These are phyloP conservation scores for Chelmon rostratus DNA, from an alignment of 2,797 vertebrate species.

Conservation along the genomic window DNA sequence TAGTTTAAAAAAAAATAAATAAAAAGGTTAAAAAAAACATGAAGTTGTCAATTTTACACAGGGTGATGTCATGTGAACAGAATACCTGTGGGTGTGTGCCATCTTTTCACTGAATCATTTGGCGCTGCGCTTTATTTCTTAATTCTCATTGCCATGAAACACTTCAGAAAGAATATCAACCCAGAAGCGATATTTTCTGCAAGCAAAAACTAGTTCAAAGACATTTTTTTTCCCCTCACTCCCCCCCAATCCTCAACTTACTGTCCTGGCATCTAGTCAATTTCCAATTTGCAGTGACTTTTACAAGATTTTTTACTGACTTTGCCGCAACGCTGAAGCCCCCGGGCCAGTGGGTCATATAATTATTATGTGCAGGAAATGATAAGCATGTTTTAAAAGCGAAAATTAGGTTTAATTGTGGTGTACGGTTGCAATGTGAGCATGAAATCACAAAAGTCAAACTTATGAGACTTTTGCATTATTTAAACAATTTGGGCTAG, in stretches of 20 bases:
- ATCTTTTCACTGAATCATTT: slow-evolving; percentile 74
- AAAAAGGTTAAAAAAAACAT: slow-evolving; percentile 34
- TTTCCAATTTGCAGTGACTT: slow-evolving; percentile 80
- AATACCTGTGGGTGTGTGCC: slow-evolving; percentile 77
- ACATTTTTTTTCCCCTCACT: slow-evolving; percentile 54
- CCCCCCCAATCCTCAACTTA: slow-evolving; percentile 72
- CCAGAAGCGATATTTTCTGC: slow-evolving; percentile 80
- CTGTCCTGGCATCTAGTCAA: slow-evolving; percentile 82
- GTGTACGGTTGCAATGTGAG: slow-evolving; percentile 59
- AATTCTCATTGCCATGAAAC: slow-evolving; percentile 74
- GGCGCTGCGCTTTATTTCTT: slow-evolving; percentile 70
- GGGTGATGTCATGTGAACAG: slow-evolving; percentile 77
- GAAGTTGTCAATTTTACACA: slow-evolving; percentile 68
- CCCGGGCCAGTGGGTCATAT: slow-evolving; percentile 71
- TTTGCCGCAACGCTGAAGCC: slow-evolving; percentile 72
- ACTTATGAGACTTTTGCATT: slow-evolving; percentile 51
- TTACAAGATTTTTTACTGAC: slow-evolving; percentile 71
- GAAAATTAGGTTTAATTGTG: slow-evolving; percentile 80
- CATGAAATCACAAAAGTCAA: slow-evolving; percentile 66
- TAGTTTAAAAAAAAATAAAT: neutral
- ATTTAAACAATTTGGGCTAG: slow-evolving; percentile 55
- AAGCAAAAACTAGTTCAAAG: slow-evolving; percentile 87
- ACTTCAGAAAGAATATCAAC: slow-evolving; percentile 82
- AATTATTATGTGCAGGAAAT: slow-evolving; percentile 80
- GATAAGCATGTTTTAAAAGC: slow-evolving; percentile 79